Base-by-base conservation (phyloP, 92 coral and sea anemone species). In the Palythoa caribaeorum region DNA sequence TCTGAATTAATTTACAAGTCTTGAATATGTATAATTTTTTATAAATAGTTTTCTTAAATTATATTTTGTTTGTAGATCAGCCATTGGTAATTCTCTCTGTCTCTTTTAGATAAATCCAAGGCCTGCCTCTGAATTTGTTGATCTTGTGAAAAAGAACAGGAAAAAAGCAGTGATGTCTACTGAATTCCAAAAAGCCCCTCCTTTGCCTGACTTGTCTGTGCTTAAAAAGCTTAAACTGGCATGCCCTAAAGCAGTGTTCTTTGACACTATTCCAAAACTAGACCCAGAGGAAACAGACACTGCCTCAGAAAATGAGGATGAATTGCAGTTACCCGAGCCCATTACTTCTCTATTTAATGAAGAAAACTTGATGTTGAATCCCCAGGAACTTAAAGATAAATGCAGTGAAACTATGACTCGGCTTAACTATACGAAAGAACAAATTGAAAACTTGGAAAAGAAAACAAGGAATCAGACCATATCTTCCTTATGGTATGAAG, bases 211-310 rank as follows among this genome's bases (percentile, higher is more conserved):
- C 35, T 2, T 52, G 50, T 8, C 48, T 47, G 78, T 50, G 38
- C 78, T 77, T 15, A 12, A 87, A 70, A 28, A 54, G 20, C 78
- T 87, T 16, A 52, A 87, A 38, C 37, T 19, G 28, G 90, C 85
- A 19, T 76, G 76, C 76, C 90, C 90, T 47, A 87, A 57, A 57
- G 84, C 84, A 11, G 90, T 53, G 38, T 76, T 87, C 72, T 87
- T 87, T 36, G 21, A 50, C 17, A 66, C 78, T n/a, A 87, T 87
- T 38, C 84, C 84, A 20, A 87, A 86, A 63, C 66, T 87, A 6
- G 90, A 87, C 50, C 85, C 90, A 65, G 85, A 87, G 21, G 90
- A 87, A 16, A 87, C 90, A 38, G 90, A 87, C 44, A 78, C 68
- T 28, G 90, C 90, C 53, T 87, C 90, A 9, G 90, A 87, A 75